Base-by-base conservation (phyloP, 2,113 vertebrate genomes). In the Syngnathus floridae region DNA sequence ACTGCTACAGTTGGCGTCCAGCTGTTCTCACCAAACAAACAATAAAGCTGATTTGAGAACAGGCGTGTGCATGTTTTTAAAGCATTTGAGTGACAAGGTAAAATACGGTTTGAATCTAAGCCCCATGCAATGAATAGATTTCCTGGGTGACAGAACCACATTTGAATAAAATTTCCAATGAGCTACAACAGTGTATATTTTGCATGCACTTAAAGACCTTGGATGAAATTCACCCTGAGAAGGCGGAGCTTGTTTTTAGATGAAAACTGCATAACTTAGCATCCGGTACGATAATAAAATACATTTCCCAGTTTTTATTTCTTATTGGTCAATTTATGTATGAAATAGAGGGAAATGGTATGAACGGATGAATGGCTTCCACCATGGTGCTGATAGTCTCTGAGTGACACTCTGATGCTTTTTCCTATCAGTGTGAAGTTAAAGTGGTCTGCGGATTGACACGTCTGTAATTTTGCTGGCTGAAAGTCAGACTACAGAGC, bases 51-150 rank as follows among this genome's bases (percentile, higher is more conserved):
- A 73, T 70, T 67, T 56, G 36, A 70, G 7, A 49, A 19, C 17
- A 49, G 6, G 48, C 2, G 48, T 49, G 7, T 4, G 7, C 1
- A 2, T 9, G 7, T n/a, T n/a, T n/a, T 52, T 52, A 9, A 52
- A 10, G 9, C 61, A 70, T 75, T 65, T 19, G 62, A 72, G 70
- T 57, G 71, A 52, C 57, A 41, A 64, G 57, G 59, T 62, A 52
- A 71, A 74, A 77, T 61, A 60, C 45, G 59, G 26, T 40, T 31
- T 36, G 43, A 52, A 63, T 69, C 73, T 69, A 37, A 64, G 52
- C 62, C 57, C 45, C 35, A 67, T 67, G 70, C 72, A 72, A 78
- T 82, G 79, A 84, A 82, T 77, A 78, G 55, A 80, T 79, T 80
- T 78, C 73, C 73, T 77, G 72, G 36, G 66, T 41, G 70, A 58